Percentiles rank a stretch among this genome's conserved stretches.
Evolutionary conservation across 2,797 vertebrate genomes (phyloP).

Genomic region (Gymnothorax javanicus): DNA sequence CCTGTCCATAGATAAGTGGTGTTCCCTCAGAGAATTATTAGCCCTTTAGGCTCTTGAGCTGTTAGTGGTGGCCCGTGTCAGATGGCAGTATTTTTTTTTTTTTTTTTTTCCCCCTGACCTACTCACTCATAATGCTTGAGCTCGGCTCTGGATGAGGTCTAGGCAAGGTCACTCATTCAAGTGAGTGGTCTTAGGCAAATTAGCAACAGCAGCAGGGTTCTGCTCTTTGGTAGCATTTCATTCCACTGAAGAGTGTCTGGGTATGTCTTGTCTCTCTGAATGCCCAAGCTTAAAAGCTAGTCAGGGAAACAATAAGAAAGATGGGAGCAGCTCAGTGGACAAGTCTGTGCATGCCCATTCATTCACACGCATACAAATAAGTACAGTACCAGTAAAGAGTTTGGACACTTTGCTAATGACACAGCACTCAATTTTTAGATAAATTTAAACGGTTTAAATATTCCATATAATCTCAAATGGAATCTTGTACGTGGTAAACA

Average conservation of each 20-base stretch:
- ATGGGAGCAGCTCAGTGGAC: constrained; percentile 20
- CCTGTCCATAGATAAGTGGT: neutral
- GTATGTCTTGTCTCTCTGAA: constrained; percentile 32
- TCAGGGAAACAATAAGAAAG: constrained; percentile 34
- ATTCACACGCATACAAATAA: neutral
- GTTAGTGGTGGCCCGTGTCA: neutral
- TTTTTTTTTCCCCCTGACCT: neutral
- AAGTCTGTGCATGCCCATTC: neutral
- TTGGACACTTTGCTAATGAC: neutral
- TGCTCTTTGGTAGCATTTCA: constrained; percentile 25
- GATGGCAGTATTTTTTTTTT: neutral
- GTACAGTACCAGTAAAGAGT: neutral
- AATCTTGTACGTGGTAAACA: too few relatives aligned
- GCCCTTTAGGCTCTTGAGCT: constrained; percentile 14
- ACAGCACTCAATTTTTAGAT: too few relatives aligned
- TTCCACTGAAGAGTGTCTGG: constrained; percentile 24
- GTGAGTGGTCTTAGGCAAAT: constrained; percentile 25
- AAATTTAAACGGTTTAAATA: too few relatives aligned
- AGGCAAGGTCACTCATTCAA: neutral
- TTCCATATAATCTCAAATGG: too few relatives aligned
- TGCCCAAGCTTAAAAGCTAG: constrained; percentile 32
- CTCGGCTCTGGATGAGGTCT: neutral
- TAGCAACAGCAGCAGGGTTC: constrained; percentile 31
- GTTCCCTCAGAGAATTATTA: constrained; percentile 17
- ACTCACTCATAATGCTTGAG: constrained; percentile 4